Evolutionary conservation across 1,140 invertebrate species (phyloP), one percentile per base, ranked within the genome.

Genomic region (Oedothorax gibbosus): DNA sequence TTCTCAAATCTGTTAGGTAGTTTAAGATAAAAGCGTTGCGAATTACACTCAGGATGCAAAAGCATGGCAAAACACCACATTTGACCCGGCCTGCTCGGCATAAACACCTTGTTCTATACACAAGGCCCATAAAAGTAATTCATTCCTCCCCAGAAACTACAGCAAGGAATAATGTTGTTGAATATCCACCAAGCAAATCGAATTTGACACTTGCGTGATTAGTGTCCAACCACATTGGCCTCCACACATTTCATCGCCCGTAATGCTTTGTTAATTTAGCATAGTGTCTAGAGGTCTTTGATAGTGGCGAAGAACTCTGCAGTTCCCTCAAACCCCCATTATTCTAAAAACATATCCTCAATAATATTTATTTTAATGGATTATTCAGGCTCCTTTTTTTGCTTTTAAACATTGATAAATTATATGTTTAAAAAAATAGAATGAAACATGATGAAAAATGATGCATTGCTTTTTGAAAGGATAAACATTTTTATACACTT

Each of bases 161-260:
- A 64, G 73, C 51, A 65, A 50, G 69, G 57, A 65, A 79, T 21
- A 51, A 10, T 53, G 51, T 68, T 66, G 65, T 79, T 11, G 15
- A 66, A 49, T 78, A 66, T 54, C 76, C 35, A 49, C 64, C 50
- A 79, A 66, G 62, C 76, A 50, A 64, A 54, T 50, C 76, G 76
- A 79, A 79, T 79, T 79, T 56, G 76, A 79, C 76, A 79, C 62
- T 79, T 79, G 50, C 18, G 76, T 79, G 64, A 79, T 79, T 68
- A 79, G 60, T 79, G 64, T 18, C 68, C 20, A 79, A 49, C 51
- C 76, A 65, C 76, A 79, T 79, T 79, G 76, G n/a, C 62, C 76
- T 20, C 64, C n/a, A 66, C 76, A 79, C 76, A 79, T 79, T 79
- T 79, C 76, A 68, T 79, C 62, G 64, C 49, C 60, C 65, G 60